Base-by-base conservation (phyloP, 2,797 vertebrate genomes). In the Serranus cabrilla region DNA sequence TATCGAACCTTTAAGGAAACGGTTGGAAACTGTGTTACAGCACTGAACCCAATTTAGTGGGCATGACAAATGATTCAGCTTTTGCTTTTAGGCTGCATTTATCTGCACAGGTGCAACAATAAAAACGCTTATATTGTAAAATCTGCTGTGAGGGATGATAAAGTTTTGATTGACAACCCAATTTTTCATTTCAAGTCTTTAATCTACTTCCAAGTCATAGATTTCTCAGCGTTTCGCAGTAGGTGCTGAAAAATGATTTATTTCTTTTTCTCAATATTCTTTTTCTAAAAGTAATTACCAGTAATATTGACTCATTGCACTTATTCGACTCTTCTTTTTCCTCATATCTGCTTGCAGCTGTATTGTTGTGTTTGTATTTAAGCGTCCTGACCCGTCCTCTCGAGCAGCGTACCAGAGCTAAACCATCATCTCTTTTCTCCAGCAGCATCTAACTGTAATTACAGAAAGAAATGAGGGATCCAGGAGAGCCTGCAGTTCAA, bases 371-470 rank as follows among this genome's bases (percentile, higher is more conserved):
- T 72, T 74, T 78, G 51, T 50, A 39, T 78, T 76, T 63, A 61
- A 64, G 37, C 64, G 55, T 69, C 47, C 45, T 68, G 62, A 70
- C 25, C 59, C 14, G 25, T 63, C 51, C 47, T 39, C 42, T 70
- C 52, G 50, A 18, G 43, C 52, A 31, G 52, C 61, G 49, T 45
- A 23, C 16, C 31, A 60, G 27, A 65, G 8, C 57, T 66, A 47
- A 64, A 63, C 13, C 23, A 12, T 60, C n/a, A 39, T 74, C 54
- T 56, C 43, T 73, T 72, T 59, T 49, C 71, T 80, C 51, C 47
- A 39, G 62, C 51, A 45, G 54, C 50, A 2, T 74, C 21, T 59
- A 50, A 47, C 42, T 64, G 71, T 83, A 85, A 90, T 90, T 83
- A 86, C 70, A 66, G 69, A 51, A 31, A 68, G 27, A 76, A 52